These are phyloP conservation scores for Saccostrea cuccullata DNA, from an alignment of 1,140 invertebrate species.

Conservation along the genomic window DNA sequence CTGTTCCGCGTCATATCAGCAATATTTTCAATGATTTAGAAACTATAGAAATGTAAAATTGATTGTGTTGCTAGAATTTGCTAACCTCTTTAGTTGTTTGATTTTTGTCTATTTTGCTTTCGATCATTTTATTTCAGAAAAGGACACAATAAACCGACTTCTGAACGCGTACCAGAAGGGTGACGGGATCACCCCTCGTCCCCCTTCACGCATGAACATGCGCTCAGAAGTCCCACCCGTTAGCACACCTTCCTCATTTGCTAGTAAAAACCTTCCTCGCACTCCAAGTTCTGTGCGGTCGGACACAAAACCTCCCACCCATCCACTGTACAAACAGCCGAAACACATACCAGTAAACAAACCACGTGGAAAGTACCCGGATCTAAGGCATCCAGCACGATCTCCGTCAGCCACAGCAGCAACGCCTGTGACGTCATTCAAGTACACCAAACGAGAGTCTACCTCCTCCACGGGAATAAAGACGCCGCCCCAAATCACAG, in stretches of 20 bases:
- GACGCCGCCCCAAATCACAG: slow-evolving; percentile 15
- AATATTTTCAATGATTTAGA: too few species aligned
- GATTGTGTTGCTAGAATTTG: not conserved
- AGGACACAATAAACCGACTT: slow-evolving; percentile 45
- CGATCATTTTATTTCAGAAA: slow-evolving; percentile 53
- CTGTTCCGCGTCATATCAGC: too few species aligned
- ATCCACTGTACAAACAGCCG: not conserved
- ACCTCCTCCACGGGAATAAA: not conserved
- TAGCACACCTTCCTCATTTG: slow-evolving; percentile 47
- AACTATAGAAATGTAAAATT: too few species aligned
- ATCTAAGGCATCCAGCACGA: slow-evolving; percentile 15
- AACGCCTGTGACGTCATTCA: slow-evolving; percentile 27
- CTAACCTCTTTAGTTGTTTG: slow-evolving; percentile 15
- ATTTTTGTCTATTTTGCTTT: slow-evolving; percentile 42
- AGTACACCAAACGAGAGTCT: slow-evolving; percentile 6
- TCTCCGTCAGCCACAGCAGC: not conserved
- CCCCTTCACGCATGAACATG: slow-evolving; percentile 41
- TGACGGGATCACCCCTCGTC: slow-evolving; percentile 26
- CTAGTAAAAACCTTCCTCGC: not conserved
- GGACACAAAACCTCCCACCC: slow-evolving; percentile 11
- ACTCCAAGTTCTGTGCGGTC: slow-evolving; percentile 15
- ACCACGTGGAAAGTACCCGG: slow-evolving; percentile 38
- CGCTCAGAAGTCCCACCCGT: slow-evolving; percentile 43
- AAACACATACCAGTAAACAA: slow-evolving; percentile 14
- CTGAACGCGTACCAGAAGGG: slow-evolving; percentile 37